Evolutionary conservation across 2,888 invertebrate genomes (phyloP).

Genomic region (Pseudeuparius sepicola): DNA sequence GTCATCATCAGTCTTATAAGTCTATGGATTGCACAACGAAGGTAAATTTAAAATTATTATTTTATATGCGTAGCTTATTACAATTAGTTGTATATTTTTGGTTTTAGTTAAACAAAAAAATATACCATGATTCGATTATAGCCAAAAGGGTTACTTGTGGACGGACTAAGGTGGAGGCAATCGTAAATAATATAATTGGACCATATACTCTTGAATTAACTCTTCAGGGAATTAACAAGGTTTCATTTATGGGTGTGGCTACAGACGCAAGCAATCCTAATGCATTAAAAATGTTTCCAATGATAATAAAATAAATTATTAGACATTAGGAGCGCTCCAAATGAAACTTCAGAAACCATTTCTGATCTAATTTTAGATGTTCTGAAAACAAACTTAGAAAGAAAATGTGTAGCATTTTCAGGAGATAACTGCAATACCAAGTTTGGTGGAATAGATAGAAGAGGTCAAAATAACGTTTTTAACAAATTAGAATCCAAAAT

Average conservation of each 20-base stretch:
- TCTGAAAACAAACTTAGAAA: conserved; percentile 3
- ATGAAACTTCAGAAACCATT: conserved; percentile 15
- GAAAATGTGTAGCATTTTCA: conserved; percentile 13
- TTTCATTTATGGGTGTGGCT: conserved; percentile 12
- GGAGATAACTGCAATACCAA: conserved; percentile 11
- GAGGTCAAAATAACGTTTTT: conserved; percentile 9
- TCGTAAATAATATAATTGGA: conserved; percentile 13
- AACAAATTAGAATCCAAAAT: conserved; percentile 8
- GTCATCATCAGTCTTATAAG: conserved; percentile 12
- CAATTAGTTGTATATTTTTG: too few species aligned
- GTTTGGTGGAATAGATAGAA: conserved; percentile 9
- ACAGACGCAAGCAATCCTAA: conserved; percentile 13
- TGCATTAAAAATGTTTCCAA: conserved; percentile 11
- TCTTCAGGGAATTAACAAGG: conserved; percentile 4
- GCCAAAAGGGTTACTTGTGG: conserved; percentile 11
- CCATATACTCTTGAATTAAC: conserved; percentile 7
- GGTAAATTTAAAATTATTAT: too few species aligned
- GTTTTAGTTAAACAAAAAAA: too few species aligned
- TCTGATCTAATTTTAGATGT: conserved; percentile 6
- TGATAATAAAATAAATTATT: conserved; percentile 12
- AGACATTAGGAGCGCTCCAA: conserved; percentile 9
- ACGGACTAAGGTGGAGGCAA: conserved; percentile 14
- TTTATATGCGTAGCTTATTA: too few species aligned
- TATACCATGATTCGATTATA: conserved; percentile 11
- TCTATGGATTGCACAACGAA: conserved; percentile 7